Evolutionary conservation across 2,797 vertebrate genomes (phyloP), one percentile per base, ranked within the genome.

Genomic region (Setipinna tenuifilis): DNA sequence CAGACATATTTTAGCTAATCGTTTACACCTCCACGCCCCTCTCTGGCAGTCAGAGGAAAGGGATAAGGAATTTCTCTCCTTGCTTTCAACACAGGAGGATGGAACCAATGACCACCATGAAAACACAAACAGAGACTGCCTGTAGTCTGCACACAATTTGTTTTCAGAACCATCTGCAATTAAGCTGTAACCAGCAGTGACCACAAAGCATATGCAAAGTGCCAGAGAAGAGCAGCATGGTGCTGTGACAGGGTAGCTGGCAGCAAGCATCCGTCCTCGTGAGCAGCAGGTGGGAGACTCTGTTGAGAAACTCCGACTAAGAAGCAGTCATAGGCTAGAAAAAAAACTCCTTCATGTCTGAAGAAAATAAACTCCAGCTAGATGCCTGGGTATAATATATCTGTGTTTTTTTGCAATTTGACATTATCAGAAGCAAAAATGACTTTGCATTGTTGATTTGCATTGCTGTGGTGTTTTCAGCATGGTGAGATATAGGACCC

Each of bases 81-180:
- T 5, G 50, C 28, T 75, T 75, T 75, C 68, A 75, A 35, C 71
- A 78, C 28, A 78, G 35, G 35, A 78, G 19, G 68, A 44, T 78
- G 71, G 71, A 78, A 44, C 71, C 35, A 16, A 21, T 78, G 71
- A 41, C 71, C 17, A 35, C 31, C 71, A 35, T 21, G 71, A 19
- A 44, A 92, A 93, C 89, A 92, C 89, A 93, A 93, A 93, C 89
- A 91, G 89, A 90, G 87, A 83, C 85, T 88, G 81, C 86, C 89
- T 82, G 87, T 90, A 87, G 87, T 84, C 87, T 78, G 35, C 35
- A 89, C 86, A 75, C 59, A 86, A 88, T 90, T 88, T 89, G 85
- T 90, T 88, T 88, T 50, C 82, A 59, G 57, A 58, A 84, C 85
- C 84, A 62, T 83, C 75, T 81, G 65, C 58, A 90, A 88, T 92